These are phyloP conservation scores for Muscicapa adusta DNA, from an alignment of 2,113 vertebrate species.

Conservation along the genomic window DNA sequence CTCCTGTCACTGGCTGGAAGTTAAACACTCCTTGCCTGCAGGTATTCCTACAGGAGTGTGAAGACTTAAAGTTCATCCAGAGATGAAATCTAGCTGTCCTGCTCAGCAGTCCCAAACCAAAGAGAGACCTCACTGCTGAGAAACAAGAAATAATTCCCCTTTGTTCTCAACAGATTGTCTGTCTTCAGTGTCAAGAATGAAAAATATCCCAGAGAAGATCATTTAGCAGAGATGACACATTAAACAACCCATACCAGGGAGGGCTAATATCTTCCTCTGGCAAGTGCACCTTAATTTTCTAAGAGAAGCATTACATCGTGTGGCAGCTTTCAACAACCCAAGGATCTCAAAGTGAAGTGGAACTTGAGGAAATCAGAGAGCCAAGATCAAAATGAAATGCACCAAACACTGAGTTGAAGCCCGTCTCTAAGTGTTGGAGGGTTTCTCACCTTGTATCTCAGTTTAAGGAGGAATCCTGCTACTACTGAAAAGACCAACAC, in stretches of 20 bases:
- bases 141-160: background rate
- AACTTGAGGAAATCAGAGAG: slow-evolving; percentile 1
- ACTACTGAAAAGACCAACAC: background rate
- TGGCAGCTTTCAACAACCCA: background rate
- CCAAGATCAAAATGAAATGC: background rate
- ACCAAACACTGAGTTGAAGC: background rate
- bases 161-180: background rate
- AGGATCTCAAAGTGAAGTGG: background rate
- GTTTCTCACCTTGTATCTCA: background rate
- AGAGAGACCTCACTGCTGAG: background rate
- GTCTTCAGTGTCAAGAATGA: background rate
- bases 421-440: background rate
- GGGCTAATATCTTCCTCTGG: background rate
- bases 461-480: background rate
- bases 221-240: background rate
- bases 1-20: background rate
- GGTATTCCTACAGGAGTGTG: background rate
- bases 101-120: background rate
- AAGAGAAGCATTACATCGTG: background rate
- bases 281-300: background rate
- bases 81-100: background rate
- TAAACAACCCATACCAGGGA: background rate
- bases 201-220: slow-evolving; percentile 16
- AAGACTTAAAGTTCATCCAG: background rate
- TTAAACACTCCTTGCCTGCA: background rate